Percentiles rank a stretch among this genome's conserved stretches.
These are phyloP conservation scores for Onychomys leucogaster DNA, from an alignment of 2,797 vertebrate species.

Conservation along the genomic window DNA sequence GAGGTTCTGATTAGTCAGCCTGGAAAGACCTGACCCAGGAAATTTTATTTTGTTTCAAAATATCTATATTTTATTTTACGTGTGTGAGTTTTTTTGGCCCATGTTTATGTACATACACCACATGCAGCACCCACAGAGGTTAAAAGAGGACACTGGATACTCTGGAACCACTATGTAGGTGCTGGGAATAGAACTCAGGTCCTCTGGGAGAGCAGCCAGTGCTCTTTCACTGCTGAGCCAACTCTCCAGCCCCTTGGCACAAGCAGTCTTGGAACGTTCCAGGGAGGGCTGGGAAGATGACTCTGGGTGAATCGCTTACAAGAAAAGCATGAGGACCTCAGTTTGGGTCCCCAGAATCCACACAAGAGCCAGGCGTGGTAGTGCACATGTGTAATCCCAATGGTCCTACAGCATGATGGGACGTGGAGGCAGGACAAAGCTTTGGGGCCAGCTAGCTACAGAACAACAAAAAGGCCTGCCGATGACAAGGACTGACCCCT, in stretches of 20 bases:
- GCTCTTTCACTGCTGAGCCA: not conserved
- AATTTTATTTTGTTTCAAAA: not conserved
- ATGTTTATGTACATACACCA: not conserved
- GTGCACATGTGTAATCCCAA: too few species aligned
- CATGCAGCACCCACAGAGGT: not conserved
- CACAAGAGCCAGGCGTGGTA: not conserved
- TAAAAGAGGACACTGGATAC: not conserved
- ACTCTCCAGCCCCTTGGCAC: not conserved
- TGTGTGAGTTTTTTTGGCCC: too few species aligned
- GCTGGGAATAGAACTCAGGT: not conserved
- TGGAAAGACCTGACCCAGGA: not conserved
- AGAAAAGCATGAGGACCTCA: not conserved
- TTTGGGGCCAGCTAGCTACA: not conserved
- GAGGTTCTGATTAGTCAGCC: not conserved
- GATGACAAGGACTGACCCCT: not conserved
- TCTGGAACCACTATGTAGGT: not conserved
- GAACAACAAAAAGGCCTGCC: not conserved
- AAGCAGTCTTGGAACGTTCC: not conserved
- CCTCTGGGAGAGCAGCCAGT: not conserved
- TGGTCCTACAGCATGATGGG: not conserved
- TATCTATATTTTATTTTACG: not conserved
- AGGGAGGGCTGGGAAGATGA: not conserved
- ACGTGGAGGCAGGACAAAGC: not conserved
- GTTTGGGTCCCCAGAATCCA: not conserved
- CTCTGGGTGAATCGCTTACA: not conserved